Evolutionary conservation across 2,888 invertebrate species (phyloP), one percentile per base, ranked within the genome.

Genomic region (Lepidocyrtoides sp.): DNA sequence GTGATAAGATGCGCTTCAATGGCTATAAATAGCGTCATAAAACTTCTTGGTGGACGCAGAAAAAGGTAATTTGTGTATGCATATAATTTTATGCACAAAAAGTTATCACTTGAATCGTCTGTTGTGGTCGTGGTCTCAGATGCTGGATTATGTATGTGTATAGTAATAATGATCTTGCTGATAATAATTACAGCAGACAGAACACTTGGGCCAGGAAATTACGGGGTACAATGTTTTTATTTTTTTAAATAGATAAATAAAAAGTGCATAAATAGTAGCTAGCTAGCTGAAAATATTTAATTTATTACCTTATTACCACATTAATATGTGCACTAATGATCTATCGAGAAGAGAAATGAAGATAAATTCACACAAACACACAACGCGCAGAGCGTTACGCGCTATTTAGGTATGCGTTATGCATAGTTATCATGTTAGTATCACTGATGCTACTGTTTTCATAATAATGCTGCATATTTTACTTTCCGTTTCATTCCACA

Each of bases 21-120:
- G 32, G 17, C 79, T 79, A 79, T 79, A 79, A 79, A 51, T 79
- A 79, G 79, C 44, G 20, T 75, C 17, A 23, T 44, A 44, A 75
- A 79, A 79, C 29, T 10, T 17, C 29, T 54, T 54, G 54, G 54
- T n/a, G n/a, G n/a, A 54, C 54, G 54, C 12, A 32, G 10, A 54
- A 44, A 5, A 4, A 51, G 14, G 29, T 10, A 29, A 51, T 0
- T 72, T 75, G 44, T 20, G 20, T 14, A n/a, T 29, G 41, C 41
- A 69, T 63, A 66, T 29, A 14, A 36, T 0, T 20, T n/a, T n/a
- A 60, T 75, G 44, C 23, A 23, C 72, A 12, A 48, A 48, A 48
- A 75, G 48, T 75, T 20, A 75, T 75, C 20, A 41, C 36, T 12
- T 48, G 3, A n/a, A 23, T 7, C 48, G 10, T 20, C 36, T 41